Conservation (phyloP, 2,797 vertebrate genomes). For the Triplophysa yarkandensis region DNA sequence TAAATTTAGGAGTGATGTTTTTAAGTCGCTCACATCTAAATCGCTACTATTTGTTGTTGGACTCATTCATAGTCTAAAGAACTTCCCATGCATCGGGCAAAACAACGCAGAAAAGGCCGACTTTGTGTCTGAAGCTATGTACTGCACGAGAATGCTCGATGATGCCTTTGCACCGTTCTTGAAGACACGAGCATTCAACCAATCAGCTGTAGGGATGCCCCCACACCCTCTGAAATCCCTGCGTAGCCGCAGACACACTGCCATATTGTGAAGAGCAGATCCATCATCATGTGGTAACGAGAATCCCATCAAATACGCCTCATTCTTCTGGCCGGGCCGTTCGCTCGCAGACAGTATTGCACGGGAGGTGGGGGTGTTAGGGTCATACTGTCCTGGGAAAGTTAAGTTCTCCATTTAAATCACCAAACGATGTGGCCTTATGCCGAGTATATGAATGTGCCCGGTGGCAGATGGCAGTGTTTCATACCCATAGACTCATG, state of each 20-base stretch:
- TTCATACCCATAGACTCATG: conserved; percentile 61
- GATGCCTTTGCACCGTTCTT: conserved; percentile 27
- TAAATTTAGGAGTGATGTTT: not conserved
- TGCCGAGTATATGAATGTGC: conserved; percentile 64
- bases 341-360: conserved; percentile 61
- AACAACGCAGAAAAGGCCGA: conserved; percentile 23
- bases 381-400: conserved; percentile 68
- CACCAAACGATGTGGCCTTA: conserved; percentile 64
- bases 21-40: not conserved
- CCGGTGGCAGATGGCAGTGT: conserved; percentile 64
- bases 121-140: conserved; percentile 29
- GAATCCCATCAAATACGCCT: conserved; percentile 60
- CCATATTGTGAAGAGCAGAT: conserved; percentile 57
- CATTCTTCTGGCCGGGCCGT: conserved; percentile 51
- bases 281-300: conserved; percentile 59
- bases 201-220: conserved; percentile 24
- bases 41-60: no score
- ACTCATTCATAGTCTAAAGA: conserved; percentile 16
- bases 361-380: conserved; percentile 47
- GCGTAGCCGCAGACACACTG: conserved; percentile 39
- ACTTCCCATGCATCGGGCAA: conserved; percentile 29
- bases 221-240: conserved; percentile 44
- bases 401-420: conserved; percentile 66
- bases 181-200: conserved; percentile 48
- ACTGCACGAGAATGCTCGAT: conserved; percentile 1